Conservation (phyloP, 1,140 invertebrate species). For the Bombus ignitus region DNA sequence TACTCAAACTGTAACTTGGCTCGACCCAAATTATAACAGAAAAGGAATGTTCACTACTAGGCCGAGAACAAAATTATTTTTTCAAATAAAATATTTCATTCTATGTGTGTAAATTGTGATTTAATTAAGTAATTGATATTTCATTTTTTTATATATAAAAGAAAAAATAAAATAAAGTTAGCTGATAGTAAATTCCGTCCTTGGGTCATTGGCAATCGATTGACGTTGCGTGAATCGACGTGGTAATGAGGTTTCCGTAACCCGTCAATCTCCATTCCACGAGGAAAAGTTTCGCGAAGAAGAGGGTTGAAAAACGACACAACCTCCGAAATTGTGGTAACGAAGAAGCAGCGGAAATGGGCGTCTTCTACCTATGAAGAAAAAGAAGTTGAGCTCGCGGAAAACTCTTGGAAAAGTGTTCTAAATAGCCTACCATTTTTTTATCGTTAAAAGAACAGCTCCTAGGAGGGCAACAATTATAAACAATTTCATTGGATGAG, state of each 20-base stretch:
- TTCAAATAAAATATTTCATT: not conserved
- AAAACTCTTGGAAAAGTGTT: not conserved
- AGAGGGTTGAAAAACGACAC: slow-evolving; percentile 3
- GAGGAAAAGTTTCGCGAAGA: slow-evolving; percentile 24
- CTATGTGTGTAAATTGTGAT: not conserved
- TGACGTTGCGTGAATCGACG: not conserved
- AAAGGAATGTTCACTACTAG: not conserved
- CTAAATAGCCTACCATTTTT: not conserved
- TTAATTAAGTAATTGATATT: not conserved
- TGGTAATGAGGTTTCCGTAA: slow-evolving; percentile 12
- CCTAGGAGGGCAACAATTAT: not conserved
- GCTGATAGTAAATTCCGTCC: not conserved
- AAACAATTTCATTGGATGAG: not conserved
- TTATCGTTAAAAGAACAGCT: not conserved
- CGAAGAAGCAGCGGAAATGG: slow-evolving; percentile 10
- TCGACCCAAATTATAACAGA: no score
- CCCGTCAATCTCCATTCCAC: not conserved
- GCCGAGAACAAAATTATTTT: not conserved
- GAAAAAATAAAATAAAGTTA: not conserved
- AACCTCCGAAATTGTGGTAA: slow-evolving; percentile 48
- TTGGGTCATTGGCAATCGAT: not conserved
- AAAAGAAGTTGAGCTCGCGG: not conserved
- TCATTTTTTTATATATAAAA: not conserved
- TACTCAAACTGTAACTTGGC: not conserved
- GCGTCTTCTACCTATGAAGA: not conserved